phyloP scores from a whole-genome alignment of 2,797 vertebrate genomes.

The Syncerus caffer region DNA sequence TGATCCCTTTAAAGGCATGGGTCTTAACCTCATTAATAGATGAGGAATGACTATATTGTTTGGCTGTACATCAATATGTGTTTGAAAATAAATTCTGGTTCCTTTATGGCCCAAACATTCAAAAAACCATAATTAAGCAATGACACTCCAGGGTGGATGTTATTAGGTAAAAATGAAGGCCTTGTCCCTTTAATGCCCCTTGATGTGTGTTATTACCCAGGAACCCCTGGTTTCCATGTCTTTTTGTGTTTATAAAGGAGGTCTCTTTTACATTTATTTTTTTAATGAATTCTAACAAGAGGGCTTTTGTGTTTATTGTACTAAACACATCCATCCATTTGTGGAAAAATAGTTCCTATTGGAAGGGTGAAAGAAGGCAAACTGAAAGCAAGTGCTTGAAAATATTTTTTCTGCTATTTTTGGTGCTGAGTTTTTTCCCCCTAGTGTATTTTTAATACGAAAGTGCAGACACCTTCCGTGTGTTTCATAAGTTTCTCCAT shows the following conservation, averaged over 20 bases:
- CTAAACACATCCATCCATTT: conserved; percentile 47
- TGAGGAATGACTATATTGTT: conserved; percentile 60
- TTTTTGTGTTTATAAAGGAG: conserved; percentile 71
- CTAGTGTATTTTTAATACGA: conserved; percentile 41
- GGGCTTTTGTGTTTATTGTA: conserved; percentile 67
- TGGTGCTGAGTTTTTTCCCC: neutral
- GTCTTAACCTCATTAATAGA: conserved; percentile 62
- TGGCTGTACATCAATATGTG: conserved; percentile 61
- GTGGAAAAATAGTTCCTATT: conserved; percentile 41
- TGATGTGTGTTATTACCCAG: conserved; percentile 48
- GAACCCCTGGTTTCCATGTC: conserved; percentile 52
- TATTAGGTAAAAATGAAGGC: conserved; percentile 72
- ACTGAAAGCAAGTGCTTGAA: conserved; percentile 41
- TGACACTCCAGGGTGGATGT: conserved; percentile 68
- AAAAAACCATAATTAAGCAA: conserved; percentile 70
- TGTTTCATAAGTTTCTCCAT: conserved; percentile 58
- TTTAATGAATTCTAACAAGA: conserved; percentile 68
- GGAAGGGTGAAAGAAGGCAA: conserved; percentile 44
- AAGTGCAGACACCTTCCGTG: conserved; percentile 57
- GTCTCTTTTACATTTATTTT: conserved; percentile 68
- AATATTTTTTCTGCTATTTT: conserved; percentile 56
- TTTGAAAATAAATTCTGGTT: conserved; percentile 59
- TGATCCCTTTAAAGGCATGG: conserved; percentile 63
- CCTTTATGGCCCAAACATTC: conserved; percentile 69
- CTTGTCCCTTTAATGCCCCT: conserved; percentile 67